phyloP scores from a whole-genome alignment of 2,113 vertebrate species.

The Poeciliopsis turrubarensis region DNA sequence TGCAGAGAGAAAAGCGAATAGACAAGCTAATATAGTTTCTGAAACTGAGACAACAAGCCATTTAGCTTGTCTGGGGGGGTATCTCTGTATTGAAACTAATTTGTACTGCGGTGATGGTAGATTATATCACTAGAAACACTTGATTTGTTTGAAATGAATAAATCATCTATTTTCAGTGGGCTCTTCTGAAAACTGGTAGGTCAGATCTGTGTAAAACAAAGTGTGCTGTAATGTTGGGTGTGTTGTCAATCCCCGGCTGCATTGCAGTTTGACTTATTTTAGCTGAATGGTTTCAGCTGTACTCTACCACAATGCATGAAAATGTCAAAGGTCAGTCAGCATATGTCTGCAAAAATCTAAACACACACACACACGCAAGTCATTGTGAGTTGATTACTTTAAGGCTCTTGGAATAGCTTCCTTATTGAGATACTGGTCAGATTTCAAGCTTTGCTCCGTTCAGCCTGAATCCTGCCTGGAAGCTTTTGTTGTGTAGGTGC shows the following conservation, averaged over 20 bases:
- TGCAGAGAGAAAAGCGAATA: slow-evolving; percentile 43
- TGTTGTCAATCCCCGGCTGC: neutral
- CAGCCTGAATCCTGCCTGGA: slow-evolving; percentile 3
- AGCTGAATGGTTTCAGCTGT: neutral
- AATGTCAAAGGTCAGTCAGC: neutral
- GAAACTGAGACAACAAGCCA: slow-evolving; percentile 17
- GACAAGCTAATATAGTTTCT: slow-evolving; percentile 31
- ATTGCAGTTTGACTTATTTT: neutral
- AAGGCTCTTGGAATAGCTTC: neutral
- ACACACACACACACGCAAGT: neutral
- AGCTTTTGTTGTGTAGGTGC: neutral
- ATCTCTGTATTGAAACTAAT: neutral
- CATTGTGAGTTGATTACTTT: neutral
- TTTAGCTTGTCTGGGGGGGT: slow-evolving; percentile 15
- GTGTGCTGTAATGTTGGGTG: neutral
- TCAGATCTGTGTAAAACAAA: slow-evolving; percentile 6
- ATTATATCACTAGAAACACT: slow-evolving; percentile 33
- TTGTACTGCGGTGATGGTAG: slow-evolving; percentile 1
- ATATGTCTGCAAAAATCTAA: neutral
- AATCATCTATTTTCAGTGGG: neutral
- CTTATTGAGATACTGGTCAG: neutral
- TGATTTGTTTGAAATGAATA: slow-evolving; percentile 27
- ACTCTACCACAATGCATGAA: neutral
- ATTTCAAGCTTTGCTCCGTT: neutral
- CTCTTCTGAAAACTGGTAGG: neutral